phyloP scores from a whole-genome alignment of 2,888 invertebrate genomes.

The Athetis lepigone region DNA sequence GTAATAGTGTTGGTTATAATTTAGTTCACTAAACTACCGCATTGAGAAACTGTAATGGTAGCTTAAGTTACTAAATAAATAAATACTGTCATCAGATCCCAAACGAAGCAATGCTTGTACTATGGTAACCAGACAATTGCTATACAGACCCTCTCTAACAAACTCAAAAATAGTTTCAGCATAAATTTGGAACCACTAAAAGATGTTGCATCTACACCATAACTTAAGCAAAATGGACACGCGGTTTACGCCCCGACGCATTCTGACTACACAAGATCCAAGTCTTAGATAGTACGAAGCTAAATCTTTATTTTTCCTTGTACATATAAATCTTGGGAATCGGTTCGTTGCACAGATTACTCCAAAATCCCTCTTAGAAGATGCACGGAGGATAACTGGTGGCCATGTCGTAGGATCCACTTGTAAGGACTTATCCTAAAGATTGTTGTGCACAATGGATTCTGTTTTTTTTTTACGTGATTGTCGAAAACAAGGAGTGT shows the following conservation, averaged over 20 bases:
- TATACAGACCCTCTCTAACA: too few species aligned
- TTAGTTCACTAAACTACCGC: too few species aligned
- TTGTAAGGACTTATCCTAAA: constrained; percentile 47
- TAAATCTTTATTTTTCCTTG: constrained; percentile 60
- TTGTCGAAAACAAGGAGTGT: too few species aligned
- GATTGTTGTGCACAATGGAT: constrained; percentile 25
- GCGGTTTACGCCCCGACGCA: constrained; percentile 51
- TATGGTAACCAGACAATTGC: too few species aligned
- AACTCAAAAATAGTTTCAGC: neutral
- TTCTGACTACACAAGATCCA: constrained; percentile 40
- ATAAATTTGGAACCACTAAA: constrained; percentile 8
- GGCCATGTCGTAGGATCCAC: constrained; percentile 41
- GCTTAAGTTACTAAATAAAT: too few species aligned
- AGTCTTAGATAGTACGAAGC: constrained; percentile 42
- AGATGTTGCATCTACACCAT: constrained; percentile 13
- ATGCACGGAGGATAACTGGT: constrained; percentile 69
- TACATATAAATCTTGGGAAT: constrained; percentile 62
- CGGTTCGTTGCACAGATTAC: constrained; percentile 70
- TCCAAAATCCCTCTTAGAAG: constrained; percentile 68
- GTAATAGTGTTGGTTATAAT: too few species aligned
- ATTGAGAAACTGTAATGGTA: too few species aligned
- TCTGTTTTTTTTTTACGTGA: too few species aligned
- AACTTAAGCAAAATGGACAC: constrained; percentile 49
- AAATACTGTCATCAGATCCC: too few species aligned
- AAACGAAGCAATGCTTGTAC: too few species aligned